Evolutionary conservation across 1,140 invertebrate species (phyloP).

Genomic region (Drosophila pectinifera): DNA sequence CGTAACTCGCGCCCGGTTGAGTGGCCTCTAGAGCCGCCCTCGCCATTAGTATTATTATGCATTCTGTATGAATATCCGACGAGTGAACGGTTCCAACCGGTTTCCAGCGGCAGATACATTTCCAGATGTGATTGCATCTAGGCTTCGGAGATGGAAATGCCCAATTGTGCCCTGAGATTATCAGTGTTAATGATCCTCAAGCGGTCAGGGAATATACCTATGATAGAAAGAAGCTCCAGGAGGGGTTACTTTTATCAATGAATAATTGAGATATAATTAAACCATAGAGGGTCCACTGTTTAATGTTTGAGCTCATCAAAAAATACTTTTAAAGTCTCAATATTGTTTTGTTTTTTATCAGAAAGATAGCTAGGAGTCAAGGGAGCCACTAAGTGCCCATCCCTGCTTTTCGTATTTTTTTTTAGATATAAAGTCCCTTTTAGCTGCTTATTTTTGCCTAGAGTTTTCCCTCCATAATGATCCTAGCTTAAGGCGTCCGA

Average conservation of each 20-base stretch:
- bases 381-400: not conserved
- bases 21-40: slow-evolving; percentile 49
- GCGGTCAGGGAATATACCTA: not conserved
- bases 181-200: not conserved
- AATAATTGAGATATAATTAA: not conserved
- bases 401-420: too few relatives aligned
- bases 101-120: slow-evolving; percentile 28
- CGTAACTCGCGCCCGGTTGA: slow-evolving; percentile 41
- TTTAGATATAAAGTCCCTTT: too few relatives aligned
- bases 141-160: not conserved
- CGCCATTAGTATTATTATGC: slow-evolving; percentile 34
- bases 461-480: too few relatives aligned
- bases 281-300: not conserved
- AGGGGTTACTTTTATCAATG: not conserved
- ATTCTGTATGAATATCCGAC: slow-evolving; percentile 28
- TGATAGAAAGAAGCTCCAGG: not conserved
- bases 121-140: slow-evolving; percentile 19
- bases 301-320: not conserved
- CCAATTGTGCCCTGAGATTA: slow-evolving; percentile 11
- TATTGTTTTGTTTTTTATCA: not conserved
- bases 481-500: not conserved
- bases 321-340: not conserved
- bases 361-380: not conserved
- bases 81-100: slow-evolving; percentile 44
- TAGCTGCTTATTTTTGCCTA: too few relatives aligned